phyloP scores from a whole-genome alignment of 2,888 invertebrate genomes.

The Spisula subtruncata region DNA sequence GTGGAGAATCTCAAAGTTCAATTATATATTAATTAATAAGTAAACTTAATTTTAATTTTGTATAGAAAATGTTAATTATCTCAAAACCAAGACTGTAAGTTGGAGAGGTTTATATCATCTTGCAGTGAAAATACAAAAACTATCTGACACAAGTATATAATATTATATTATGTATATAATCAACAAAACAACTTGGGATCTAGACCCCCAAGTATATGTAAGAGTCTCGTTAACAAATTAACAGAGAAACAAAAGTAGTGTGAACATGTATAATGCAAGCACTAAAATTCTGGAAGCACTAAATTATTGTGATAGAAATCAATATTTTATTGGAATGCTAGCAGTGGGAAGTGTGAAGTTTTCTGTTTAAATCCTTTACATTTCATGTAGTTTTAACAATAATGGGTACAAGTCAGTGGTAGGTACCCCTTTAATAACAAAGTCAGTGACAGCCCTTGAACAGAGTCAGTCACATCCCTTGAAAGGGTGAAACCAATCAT shows the following conservation, averaged over 20 bases:
- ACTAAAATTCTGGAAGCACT: slow-evolving; percentile 26
- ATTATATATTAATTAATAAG: too few relatives aligned
- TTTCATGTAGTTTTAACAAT: background rate
- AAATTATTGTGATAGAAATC: slow-evolving; percentile 16
- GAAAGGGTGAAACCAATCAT: background rate
- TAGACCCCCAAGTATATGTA: background rate
- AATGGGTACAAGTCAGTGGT: background rate
- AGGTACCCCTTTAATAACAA: background rate
- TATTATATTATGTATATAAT: background rate
- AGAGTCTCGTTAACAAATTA: slow-evolving; percentile 24
- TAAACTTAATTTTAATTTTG: too few relatives aligned
- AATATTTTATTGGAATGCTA: slow-evolving; percentile 8
- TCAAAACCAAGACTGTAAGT: too few relatives aligned
- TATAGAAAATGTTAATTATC: too few relatives aligned
- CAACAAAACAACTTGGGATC: background rate
- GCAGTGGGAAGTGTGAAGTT: background rate
- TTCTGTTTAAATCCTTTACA: background rate
- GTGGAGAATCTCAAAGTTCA: too few relatives aligned
- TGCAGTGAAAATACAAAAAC: background rate
- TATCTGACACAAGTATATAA: background rate
- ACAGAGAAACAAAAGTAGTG: slow-evolving; percentile 19
- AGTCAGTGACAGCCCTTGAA: background rate
- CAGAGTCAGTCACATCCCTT: background rate
- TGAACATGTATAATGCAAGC: slow-evolving; percentile 13
- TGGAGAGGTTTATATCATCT: too few relatives aligned